Evolutionary conservation across 2,797 vertebrate genomes (phyloP).

Genomic region (Anguilla marmorata): DNA sequence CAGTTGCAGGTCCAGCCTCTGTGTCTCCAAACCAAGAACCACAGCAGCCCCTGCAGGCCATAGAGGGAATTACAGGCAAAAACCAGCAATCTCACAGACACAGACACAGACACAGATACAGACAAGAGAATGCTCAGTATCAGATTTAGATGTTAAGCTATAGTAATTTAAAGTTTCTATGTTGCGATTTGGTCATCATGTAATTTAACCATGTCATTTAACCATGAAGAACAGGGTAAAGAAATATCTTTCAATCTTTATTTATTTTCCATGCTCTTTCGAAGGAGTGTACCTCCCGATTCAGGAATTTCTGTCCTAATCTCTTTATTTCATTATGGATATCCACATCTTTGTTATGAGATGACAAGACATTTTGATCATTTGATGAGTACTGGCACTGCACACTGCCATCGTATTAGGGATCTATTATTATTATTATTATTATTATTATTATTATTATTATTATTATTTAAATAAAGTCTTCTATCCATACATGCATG

Average conservation of each 20-base stretch:
- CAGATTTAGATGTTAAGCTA: not conserved
- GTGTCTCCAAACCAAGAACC: constrained; percentile 31
- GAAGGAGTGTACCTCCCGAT: not conserved
- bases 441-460: not conserved
- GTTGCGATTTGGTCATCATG: not conserved
- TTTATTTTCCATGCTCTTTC: not conserved
- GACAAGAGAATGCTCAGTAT: not conserved
- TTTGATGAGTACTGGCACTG: not conserved
- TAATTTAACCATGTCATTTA: not conserved
- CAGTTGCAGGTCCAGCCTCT: not conserved
- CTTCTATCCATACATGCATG: not conserved
- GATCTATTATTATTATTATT: not conserved
- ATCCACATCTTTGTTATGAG: not conserved
- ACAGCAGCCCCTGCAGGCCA: constrained; percentile 61
- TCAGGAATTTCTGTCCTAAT: not conserved
- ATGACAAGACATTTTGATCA: not conserved
- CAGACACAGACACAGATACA: not conserved
- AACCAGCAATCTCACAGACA: not conserved
- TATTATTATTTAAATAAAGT: not conserved
- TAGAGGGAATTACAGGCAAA: constrained; percentile 27
- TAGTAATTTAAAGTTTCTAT: not conserved
- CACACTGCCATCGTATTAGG: too few species aligned
- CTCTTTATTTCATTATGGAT: not conserved
- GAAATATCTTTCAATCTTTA: not conserved
- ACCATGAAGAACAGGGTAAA: not conserved